These are phyloP conservation scores for Sinocyclocheilus rhinocerous DNA, from an alignment of 2,113 vertebrate genomes.

Conservation along the genomic window DNA sequence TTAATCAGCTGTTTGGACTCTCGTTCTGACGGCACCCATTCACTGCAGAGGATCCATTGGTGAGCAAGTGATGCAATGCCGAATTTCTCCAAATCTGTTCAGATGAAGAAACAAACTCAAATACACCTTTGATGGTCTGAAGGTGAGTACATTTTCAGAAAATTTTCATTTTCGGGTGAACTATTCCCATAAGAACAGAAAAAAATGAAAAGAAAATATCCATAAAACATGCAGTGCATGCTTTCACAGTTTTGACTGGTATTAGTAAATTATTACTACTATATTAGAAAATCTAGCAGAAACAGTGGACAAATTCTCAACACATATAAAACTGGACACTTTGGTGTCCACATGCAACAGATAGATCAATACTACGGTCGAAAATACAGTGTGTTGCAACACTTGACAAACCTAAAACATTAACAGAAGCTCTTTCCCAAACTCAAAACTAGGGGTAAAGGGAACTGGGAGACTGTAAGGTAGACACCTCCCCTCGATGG, in stretches of 20 bases:
- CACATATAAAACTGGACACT: constrained; percentile 5
- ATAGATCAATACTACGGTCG: not conserved
- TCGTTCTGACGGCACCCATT: not conserved
- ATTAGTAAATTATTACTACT: not conserved
- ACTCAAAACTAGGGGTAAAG: constrained; percentile 73
- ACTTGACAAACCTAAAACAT: not conserved
- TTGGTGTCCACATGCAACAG: constrained; percentile 19
- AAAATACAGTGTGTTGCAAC: constrained; percentile 8
- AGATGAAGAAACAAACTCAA: not conserved
- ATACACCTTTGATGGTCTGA: not conserved
- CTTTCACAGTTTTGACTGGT: not conserved
- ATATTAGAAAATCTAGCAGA: not conserved
- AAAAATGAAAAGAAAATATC: not conserved
- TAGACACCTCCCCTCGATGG: constrained; percentile 85
- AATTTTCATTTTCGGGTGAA: not conserved
- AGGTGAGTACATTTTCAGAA: not conserved
- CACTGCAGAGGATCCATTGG: not conserved
- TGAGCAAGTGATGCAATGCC: too few relatives aligned
- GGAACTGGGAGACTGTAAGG: constrained; percentile 80
- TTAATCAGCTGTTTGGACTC: not conserved
- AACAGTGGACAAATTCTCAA: not conserved
- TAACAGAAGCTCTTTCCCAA: constrained; percentile 8
- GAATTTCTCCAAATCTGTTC: not conserved
- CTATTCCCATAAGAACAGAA: not conserved
- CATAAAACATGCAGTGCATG: constrained; percentile 23